phyloP scores from a whole-genome alignment of 1,140 invertebrate species.

The Tetramorium simillimum region DNA sequence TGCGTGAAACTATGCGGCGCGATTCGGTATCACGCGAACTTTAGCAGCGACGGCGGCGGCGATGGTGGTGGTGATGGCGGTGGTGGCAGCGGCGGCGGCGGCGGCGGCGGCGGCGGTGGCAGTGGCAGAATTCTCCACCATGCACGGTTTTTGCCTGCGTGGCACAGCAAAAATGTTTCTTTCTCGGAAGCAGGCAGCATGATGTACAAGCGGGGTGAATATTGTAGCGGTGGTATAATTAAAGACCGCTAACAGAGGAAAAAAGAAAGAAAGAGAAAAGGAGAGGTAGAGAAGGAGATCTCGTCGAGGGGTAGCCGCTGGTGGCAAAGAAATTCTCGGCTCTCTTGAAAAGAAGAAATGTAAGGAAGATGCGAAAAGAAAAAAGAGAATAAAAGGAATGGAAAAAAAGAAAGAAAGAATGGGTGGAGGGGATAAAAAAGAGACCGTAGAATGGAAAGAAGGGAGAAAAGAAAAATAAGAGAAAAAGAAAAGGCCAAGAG shows the following conservation, averaged over 20 bases:
- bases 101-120: not conserved
- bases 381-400: not conserved
- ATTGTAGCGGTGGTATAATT: conserved; percentile 38
- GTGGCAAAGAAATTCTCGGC: conserved; percentile 1
- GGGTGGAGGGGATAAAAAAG: not conserved
- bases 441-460: not conserved
- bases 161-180: not conserved
- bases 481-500: not conserved
- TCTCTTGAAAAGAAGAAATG: conserved; percentile 11
- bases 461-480: not conserved
- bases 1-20: conserved; percentile 46
- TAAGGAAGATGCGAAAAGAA: not conserved
- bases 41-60: not conserved
- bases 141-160: not conserved
- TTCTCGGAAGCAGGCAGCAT: conserved; percentile 16
- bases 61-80: not conserved
- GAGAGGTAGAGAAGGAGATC: not conserved
- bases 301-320: not conserved
- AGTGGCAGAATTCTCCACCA: not conserved
- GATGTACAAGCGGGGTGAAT: not conserved
- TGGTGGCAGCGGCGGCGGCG: not conserved
- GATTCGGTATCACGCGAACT: conserved; percentile 48
- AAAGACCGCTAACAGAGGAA: conserved; percentile 23
- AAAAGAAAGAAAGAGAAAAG: not conserved
- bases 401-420: not conserved